Conservation (phyloP, 1,140 invertebrate genomes). For the Euwallacea fornicatus region DNA sequence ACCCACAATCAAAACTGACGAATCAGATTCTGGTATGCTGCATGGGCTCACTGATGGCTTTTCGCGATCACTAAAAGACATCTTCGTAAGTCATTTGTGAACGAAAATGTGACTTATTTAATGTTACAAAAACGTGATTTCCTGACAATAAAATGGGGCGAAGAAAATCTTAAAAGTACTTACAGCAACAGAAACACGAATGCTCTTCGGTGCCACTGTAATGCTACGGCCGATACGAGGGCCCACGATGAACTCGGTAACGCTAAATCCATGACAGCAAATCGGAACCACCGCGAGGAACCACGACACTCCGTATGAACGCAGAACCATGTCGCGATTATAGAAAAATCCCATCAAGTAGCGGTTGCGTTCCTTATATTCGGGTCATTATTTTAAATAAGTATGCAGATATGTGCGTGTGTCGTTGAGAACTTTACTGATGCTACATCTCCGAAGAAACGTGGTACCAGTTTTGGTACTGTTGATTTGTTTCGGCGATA, state of each 20-base stretch:
- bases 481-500: conserved; percentile 14
- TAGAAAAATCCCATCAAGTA: conserved; percentile 29
- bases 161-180: conserved; percentile 2
- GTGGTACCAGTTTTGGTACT: conserved; percentile 23
- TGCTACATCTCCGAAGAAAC: conserved; percentile 24
- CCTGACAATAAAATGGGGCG: neutral
- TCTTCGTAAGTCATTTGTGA: no score
- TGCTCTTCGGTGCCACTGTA: conserved; percentile 14
- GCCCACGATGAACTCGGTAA: conserved; percentile 27
- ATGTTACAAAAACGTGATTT: no score
- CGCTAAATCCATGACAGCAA: conserved; percentile 18
- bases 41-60: no score
- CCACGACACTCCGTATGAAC: conserved; percentile 10
- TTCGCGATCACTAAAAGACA: no score
- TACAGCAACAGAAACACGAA: conserved; percentile 21
- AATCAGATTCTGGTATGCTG: no score
- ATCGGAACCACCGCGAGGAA: neutral
- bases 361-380: conserved; percentile 29
- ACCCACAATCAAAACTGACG: no score
- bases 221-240: conserved; percentile 19
- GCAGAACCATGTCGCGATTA: conserved; percentile 33
- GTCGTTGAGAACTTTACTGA: conserved; percentile 23
- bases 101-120: no score
- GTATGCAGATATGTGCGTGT: conserved; percentile 28
- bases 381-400: conserved; percentile 33